Evolutionary conservation across 1,140 invertebrate species (phyloP).

Genomic region (Philopotamus ludificatus): DNA sequence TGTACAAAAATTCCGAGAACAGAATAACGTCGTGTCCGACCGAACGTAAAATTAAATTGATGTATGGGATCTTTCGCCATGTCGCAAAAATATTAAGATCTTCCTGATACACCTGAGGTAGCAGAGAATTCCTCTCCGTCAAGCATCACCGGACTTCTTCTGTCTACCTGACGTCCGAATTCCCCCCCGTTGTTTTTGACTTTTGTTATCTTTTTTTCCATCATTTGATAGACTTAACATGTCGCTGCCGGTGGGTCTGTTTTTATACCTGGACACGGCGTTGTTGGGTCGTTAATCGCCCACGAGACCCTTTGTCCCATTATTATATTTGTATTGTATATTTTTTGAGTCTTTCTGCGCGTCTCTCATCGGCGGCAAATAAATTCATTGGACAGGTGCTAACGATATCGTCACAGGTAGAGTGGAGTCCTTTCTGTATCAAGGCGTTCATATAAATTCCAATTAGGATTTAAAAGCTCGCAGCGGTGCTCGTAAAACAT

Average conservation of each 20-base stretch:
- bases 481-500: not conserved
- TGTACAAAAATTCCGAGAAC: too few species aligned
- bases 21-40: too few species aligned
- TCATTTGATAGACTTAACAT: slow-evolving; percentile 2
- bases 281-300: slow-evolving; percentile 10
- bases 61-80: not conserved
- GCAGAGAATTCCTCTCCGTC: not conserved
- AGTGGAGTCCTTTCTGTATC: not conserved
- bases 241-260: not conserved
- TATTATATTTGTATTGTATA: not conserved
- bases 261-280: slow-evolving; percentile 13
- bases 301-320: not conserved
- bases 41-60: too few species aligned
- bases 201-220: not conserved
- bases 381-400: not conserved
- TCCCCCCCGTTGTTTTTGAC: slow-evolving; percentile 8
- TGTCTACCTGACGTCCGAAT: slow-evolving; percentile 1
- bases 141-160: not conserved
- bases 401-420: not conserved
- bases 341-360: too few species aligned
- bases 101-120: not conserved
- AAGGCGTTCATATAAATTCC: not conserved
- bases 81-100: not conserved
- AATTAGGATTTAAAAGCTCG: not conserved
- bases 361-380: not conserved